A percentile compares a stretch with the other conserved stretches of the same genome.
Evolutionary conservation across 2,113 vertebrate genomes (phyloP).

Genomic region (Prietella phreatophila): DNA sequence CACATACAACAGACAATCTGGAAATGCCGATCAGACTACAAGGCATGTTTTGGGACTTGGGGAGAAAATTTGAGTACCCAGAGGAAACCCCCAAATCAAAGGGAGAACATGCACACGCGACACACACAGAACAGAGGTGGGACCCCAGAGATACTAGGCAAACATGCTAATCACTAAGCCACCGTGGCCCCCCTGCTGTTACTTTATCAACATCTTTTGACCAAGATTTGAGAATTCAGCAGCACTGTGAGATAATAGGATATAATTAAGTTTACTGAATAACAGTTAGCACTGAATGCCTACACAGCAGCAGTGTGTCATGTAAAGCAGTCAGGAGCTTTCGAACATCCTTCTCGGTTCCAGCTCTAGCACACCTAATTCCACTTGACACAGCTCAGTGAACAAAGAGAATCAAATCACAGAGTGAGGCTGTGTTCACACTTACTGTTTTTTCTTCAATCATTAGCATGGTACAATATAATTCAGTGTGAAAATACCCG

Average conservation of each 20-base stretch:
- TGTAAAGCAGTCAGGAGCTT: not conserved
- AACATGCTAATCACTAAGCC: too few species aligned
- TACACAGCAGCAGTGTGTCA: too few species aligned
- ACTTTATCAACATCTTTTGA: not conserved
- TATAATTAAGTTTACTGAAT: not conserved
- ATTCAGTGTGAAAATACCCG: not conserved
- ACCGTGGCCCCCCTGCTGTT: not conserved
- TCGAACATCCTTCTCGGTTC: not conserved
- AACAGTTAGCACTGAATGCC: not conserved
- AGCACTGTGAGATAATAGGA: not conserved
- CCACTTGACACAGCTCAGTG: not conserved
- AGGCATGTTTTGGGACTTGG: too few species aligned
- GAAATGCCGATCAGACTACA: too few species aligned
- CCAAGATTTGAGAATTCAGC: not conserved
- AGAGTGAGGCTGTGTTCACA: not conserved
- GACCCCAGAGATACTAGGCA: too few species aligned
- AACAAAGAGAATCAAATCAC: slow-evolving; percentile 16
- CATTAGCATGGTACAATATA: not conserved
- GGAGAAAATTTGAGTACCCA: too few species aligned
- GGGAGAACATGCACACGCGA: too few species aligned
- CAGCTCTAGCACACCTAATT: slow-evolving; percentile 14
- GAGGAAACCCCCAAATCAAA: too few species aligned
- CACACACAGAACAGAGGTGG: too few species aligned
- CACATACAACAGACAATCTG: too few species aligned
- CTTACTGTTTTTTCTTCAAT: not conserved